phyloP scores from a whole-genome alignment of 2,113 vertebrate species.

The Lethenteron reissneri region DNA sequence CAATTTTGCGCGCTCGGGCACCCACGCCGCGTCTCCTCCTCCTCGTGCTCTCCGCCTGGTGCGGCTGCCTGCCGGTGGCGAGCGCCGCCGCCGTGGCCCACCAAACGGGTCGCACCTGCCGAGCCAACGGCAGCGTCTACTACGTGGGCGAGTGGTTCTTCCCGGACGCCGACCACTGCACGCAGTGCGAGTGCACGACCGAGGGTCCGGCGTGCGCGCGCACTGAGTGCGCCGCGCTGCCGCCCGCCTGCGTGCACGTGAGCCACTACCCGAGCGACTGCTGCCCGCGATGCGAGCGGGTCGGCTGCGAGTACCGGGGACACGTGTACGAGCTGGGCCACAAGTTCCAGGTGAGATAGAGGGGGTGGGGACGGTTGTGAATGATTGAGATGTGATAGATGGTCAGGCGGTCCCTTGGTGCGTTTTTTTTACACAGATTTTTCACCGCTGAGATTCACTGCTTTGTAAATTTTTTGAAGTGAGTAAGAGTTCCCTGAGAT shows the following conservation, averaged over 20 bases:
- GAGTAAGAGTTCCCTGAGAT: too few relatives aligned
- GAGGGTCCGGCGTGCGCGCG: conserved; percentile 31
- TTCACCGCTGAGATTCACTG: too few relatives aligned
- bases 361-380: background rate
- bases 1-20: too few relatives aligned
- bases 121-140: conserved; percentile 39
- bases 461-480: too few relatives aligned
- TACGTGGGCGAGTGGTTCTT: conserved; percentile 49
- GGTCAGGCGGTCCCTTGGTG: background rate
- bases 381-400: too few relatives aligned
- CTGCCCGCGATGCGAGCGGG: conserved; percentile 43
- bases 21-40: conserved; percentile 11
- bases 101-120: conserved; percentile 26
- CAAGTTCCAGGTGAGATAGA: conserved; percentile 29
- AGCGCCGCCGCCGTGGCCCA: conserved; percentile 23
- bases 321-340: conserved; percentile 36
- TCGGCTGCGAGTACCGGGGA: conserved; percentile 42
- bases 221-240: conserved; percentile 36
- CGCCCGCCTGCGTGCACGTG: conserved; percentile 42
- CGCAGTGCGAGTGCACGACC: conserved; percentile 40
- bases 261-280: conserved; percentile 51
- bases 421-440: background rate
- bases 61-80: background rate
- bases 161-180: conserved; percentile 40
- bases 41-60: conserved; percentile 16